Evolutionary conservation across 2,113 vertebrate genomes (phyloP).

Genomic region (Nematolebias whitei): DNA sequence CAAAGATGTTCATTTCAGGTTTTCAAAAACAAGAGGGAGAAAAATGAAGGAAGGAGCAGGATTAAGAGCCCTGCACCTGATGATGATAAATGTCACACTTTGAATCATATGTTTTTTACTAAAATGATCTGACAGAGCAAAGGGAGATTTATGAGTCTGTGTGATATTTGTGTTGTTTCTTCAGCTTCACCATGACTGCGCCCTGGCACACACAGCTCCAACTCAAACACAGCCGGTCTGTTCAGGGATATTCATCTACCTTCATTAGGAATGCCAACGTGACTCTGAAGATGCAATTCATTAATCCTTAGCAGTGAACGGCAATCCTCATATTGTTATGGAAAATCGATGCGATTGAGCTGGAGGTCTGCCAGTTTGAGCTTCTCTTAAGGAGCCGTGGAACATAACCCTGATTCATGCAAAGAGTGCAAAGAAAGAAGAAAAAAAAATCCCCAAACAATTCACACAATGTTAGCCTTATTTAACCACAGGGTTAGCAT

Average conservation of each 20-base stretch:
- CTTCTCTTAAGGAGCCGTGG: conserved; percentile 52
- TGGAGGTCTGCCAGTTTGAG: conserved; percentile 70
- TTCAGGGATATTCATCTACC: conserved; percentile 75
- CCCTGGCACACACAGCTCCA: conserved; percentile 68
- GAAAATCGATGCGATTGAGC: conserved; percentile 83
- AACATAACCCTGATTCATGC: conserved; percentile 72
- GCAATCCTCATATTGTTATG: conserved; percentile 84
- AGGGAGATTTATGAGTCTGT: conserved; percentile 74
- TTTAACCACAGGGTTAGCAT: conserved; percentile 62
- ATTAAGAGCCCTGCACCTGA: conserved; percentile 50
- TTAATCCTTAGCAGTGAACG: conserved; percentile 77
- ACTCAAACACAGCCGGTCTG: conserved; percentile 76
- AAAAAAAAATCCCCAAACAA: conserved; percentile 49
- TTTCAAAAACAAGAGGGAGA: conserved; percentile 29
- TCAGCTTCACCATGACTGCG: conserved; percentile 44
- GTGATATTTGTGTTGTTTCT: conserved; percentile 60
- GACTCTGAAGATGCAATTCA: conserved; percentile 84
- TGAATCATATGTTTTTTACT: conserved; percentile 79
- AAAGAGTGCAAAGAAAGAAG: conserved; percentile 42
- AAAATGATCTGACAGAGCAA: conserved; percentile 76
- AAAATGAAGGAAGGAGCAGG: conserved; percentile 27
- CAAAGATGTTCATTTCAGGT: conserved; percentile 49
- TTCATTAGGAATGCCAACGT: conserved; percentile 81
- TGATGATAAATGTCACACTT: conserved; percentile 78
- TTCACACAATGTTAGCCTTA: conserved; percentile 71